Base-by-base conservation (phyloP, 2,113 vertebrate genomes). In the Thinocorus orbignyianus region DNA sequence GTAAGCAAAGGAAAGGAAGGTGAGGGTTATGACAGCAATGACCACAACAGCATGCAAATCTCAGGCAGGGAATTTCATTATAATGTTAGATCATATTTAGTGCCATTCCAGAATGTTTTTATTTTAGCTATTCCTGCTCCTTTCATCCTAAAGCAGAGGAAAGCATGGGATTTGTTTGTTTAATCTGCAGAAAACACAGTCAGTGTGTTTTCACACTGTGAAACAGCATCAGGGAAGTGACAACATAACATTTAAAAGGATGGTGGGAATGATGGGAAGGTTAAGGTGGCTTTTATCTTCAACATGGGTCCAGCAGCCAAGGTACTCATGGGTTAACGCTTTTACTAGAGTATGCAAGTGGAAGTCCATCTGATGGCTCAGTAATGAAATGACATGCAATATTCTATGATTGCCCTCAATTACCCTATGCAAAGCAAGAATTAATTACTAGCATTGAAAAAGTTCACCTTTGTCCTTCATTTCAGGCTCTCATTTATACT, bases 381-480 rank as follows among this genome's bases (percentile, higher is more conserved):
- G 70, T 98, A 98, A 98, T 98, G 96, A 98, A 98, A 98, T 98
- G 97, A 93, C 97, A 98, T 95, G 96, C 96, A 98, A 96, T 98
- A 98, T 98, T 98, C 95, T 81, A 94, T 97, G 95, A 98, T 92
- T 98, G 97, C 97, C 98, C 98, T 98, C 98, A 98, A 98, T 99
- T 99, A 99, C 96, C 98, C 98, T 98, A 97, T 98, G 98, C 96
- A 98, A 98, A 98, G 96, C 95, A 97, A 98, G 95, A 98, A 98
- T 98, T 98, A 98, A 99, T 99, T 98, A 98, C 97, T 92, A 97
- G 79, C 96, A 96, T 95, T 97, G 97, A 97, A 96, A 95, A 98
- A 94, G 62, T 69, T 98, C 97, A 98, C 97, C 98, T 98, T 95
- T 98, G 97, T 97, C 95, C 90, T 70, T 84, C 86, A 86, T 98